Conservation (phyloP, 2,888 invertebrate species). For the Barypeithes pellucidus region DNA sequence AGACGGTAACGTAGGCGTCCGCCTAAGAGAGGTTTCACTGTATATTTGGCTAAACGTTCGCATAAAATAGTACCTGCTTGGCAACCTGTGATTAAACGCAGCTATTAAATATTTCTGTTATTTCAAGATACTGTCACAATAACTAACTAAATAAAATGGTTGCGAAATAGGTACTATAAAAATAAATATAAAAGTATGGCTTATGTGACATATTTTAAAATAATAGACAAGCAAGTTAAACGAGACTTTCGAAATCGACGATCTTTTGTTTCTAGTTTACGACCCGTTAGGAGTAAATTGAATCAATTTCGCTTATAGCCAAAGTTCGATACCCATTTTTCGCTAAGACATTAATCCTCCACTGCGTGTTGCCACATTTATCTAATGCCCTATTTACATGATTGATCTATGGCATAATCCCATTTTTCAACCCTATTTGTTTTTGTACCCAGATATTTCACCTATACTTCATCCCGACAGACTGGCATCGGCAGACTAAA, state of each 20-base stretch:
- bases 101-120: background rate
- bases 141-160: background rate
- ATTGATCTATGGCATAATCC: slow-evolving; percentile 43
- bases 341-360: slow-evolving; percentile 40
- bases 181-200: background rate
- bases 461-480: background rate
- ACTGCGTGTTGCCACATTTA: slow-evolving; percentile 43
- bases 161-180: background rate
- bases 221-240: slow-evolving; percentile 6
- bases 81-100: too few relatives aligned
- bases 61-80: too few relatives aligned
- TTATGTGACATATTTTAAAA: slow-evolving; percentile 1
- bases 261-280: slow-evolving; percentile 14
- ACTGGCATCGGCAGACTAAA: background rate
- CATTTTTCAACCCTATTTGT: slow-evolving; percentile 41
- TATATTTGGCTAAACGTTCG: too few relatives aligned
- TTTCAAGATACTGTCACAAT: background rate
- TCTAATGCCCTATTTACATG: slow-evolving; percentile 44
- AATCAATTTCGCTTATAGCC: slow-evolving; percentile 42
- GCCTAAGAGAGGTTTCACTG: too few relatives aligned
- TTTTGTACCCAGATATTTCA: slow-evolving; percentile 34
- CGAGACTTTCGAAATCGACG: slow-evolving; percentile 1
- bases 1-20: too few relatives aligned
- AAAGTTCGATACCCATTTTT: slow-evolving; percentile 41
- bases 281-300: slow-evolving; percentile 20